Evolutionary conservation across 2,797 vertebrate genomes (phyloP), one percentile per base, ranked within the genome.

Genomic region (Falco cherrug): DNA sequence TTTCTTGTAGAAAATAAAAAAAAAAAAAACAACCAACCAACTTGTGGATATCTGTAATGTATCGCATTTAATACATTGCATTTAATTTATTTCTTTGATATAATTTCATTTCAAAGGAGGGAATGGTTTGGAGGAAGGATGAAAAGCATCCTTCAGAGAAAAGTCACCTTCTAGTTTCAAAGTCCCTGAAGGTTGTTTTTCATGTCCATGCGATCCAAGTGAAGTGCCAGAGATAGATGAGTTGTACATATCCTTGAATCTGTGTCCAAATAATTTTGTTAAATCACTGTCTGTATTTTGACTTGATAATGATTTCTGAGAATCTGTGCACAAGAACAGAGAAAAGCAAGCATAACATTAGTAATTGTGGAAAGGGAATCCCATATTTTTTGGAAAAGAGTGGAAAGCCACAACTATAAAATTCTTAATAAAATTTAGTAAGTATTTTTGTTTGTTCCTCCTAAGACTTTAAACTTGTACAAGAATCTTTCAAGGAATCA

Each of bases 221-320:
- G 54, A 87, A 51, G 64, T 84, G 29, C 64, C 35, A 70, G 74
- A 86, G 50, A 64, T 35, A 33, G 43, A 50, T 57, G 56, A 78
- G 26, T 22, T 82, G 29, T 69, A 18, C 6, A 1, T 61, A 53
- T 53, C 69, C 85, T 88, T 95, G 76, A 83, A 29, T 73, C 35
- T 74, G 9, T 85, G 45, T 86, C 22, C 33, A 39, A 45, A 16
- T 76, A 84, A 61, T 84, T n/a, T 78, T 84, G 8, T 80, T 88
- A 91, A 71, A 75, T 81, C 22, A 47, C 3, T 51, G 63, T 73
- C 48, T 85, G 11, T 59, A 5, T 90, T 93, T 91, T 88, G 90
- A 75, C n/a, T 94, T 85, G 21, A 31, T 76, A 77, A 67, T 77
- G 51, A 18, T 57, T 94, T 90, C 64, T 84, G 48, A 63, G 37